Evolutionary conservation across 2,797 vertebrate genomes (phyloP).

Genomic region (Halcyon chelicuti): DNA sequence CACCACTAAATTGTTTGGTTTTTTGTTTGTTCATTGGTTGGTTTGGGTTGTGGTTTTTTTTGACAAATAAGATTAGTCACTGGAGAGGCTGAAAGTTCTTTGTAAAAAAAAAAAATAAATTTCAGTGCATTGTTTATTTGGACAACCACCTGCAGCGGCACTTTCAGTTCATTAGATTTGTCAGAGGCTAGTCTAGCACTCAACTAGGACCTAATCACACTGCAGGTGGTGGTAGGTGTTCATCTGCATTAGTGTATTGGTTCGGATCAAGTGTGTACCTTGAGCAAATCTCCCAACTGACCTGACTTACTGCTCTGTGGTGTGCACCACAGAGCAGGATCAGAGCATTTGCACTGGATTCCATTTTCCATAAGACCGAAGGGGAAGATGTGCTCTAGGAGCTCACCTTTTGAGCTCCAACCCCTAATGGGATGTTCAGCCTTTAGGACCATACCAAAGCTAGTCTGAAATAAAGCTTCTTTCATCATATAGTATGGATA

Average conservation of each 20-base stretch:
- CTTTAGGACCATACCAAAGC: neutral
- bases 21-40: too few species aligned
- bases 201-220: neutral
- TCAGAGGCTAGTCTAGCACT: neutral
- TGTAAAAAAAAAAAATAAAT: neutral
- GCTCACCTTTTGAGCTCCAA: neutral
- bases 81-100: neutral
- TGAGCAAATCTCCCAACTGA: neutral
- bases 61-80: neutral
- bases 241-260: neutral
- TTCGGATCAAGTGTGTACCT: neutral
- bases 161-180: neutral
- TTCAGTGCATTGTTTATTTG: neutral
- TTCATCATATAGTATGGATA: neutral
- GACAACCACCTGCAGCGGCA: neutral
- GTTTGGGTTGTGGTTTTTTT: neutral
- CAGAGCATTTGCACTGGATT: neutral
- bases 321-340: neutral
- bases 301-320: neutral
- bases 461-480: neutral
- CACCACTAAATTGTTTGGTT: neutral
- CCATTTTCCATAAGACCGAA: neutral
- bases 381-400: neutral
- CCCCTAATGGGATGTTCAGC: neutral
- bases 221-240: neutral